Evolutionary conservation across 2,113 vertebrate genomes (phyloP).

Genomic region (Struthidea cinerea): DNA sequence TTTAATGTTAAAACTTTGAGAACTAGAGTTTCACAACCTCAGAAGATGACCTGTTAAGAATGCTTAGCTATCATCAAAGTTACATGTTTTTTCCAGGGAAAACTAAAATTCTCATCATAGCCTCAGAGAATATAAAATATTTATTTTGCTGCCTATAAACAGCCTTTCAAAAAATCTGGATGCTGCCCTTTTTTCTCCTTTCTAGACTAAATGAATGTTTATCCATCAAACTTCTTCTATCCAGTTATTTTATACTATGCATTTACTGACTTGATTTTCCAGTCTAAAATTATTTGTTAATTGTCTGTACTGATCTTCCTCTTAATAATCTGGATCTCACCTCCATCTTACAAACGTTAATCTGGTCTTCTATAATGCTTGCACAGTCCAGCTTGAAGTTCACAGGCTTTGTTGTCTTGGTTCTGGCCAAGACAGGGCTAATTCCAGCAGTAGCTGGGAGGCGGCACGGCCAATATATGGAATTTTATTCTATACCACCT

Average conservation of each 20-base stretch:
- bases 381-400: neutral
- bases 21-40: neutral
- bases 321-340: neutral
- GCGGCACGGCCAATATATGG: rapidly evolving
- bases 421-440: neutral
- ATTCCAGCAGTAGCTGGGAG: neutral
- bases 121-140: neutral
- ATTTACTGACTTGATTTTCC: neutral
- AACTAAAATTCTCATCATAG: neutral
- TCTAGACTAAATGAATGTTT: neutral
- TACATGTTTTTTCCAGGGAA: neutral
- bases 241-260: neutral
- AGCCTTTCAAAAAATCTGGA: neutral
- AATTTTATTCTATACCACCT: neutral
- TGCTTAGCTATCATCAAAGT: neutral
- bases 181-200: neutral
- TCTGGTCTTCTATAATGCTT: neutral
- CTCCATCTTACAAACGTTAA: neutral
- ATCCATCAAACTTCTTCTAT: neutral
- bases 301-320: neutral
- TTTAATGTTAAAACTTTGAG: neutral
- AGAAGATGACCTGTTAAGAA: neutral
- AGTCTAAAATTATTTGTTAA: neutral
- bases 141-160: neutral
- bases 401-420: neutral